Evolutionary conservation across 2,888 invertebrate species (phyloP), one percentile per base, ranked within the genome.

Genomic region (Caenorhabditis sp.): DNA sequence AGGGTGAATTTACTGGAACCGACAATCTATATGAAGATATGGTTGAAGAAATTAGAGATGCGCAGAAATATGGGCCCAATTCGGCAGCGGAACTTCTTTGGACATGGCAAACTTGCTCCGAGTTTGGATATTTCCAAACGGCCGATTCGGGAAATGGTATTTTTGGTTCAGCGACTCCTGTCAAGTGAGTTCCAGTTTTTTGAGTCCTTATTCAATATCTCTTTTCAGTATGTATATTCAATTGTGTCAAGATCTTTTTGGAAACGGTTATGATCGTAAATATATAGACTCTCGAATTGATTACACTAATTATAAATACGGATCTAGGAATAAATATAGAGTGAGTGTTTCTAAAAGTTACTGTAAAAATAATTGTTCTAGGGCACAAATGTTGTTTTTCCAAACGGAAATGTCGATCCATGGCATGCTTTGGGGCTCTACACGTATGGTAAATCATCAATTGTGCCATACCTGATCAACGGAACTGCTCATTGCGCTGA

Each of bases 41-140:
- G 62, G 62, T 78, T 17, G 58, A 66, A 0, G 55, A 71, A 21
- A 31, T 76, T 14, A 62, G 59, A 12, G 62, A 69, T 50, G 76
- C 75, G 27, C 66, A 69, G n/a, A 10, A 27, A 8, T 64, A 58
- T 26, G 70, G 75, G 27, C 66, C 70, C 3, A 54, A 66, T 12
- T 50, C 69, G 0, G 81, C 60, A 1, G 81, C 73, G 1, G 62
- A 66, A 17, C 92, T 95, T 0, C 93, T 94, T 85, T 96, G 96
- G 96, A 92, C 91, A 69, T 96, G 95, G 88, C 96, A 96, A 89
- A 95, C 95, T 0, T 97, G 96, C 88, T 94, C 93, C 0, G 97
- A 97, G 88, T 97, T 96, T 88, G 96, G 95, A 27, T 97, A 93
- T 89, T 97, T 93, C 89, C 96, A 97, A 90, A 93, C 94, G 0